These are phyloP conservation scores for Gymnoscopelus braueri DNA, from an alignment of 2,797 vertebrate genomes.

Conservation along the genomic window DNA sequence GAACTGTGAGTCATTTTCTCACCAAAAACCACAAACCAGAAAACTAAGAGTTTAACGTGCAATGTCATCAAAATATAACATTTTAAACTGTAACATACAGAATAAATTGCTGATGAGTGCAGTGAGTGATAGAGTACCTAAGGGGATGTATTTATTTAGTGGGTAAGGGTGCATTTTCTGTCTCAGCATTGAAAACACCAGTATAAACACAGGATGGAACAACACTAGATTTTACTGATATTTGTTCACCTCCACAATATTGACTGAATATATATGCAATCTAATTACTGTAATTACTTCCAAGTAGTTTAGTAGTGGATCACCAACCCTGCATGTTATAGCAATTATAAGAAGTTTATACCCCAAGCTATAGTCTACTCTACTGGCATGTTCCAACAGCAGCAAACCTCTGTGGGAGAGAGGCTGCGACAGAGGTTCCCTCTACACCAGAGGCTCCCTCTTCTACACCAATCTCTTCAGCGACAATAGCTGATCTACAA, in stretches of 20 bases:
- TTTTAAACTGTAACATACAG: conserved; percentile 37
- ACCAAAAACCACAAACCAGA: conserved; percentile 5
- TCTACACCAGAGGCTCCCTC: too few species aligned
- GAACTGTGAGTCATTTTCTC: too few species aligned
- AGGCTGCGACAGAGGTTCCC: too few species aligned
- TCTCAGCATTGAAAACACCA: conserved; percentile 58
- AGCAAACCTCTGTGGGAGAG: too few species aligned
- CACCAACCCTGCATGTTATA: too few species aligned
- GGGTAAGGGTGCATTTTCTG: conserved; percentile 35
- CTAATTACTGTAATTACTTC: too few species aligned
- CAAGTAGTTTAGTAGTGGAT: too few species aligned
- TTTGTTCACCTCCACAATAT: conserved; percentile 62
- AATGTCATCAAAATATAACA: conserved; percentile 35
- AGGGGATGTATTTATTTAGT: conserved; percentile 31
- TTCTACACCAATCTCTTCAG: too few species aligned
- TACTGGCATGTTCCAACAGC: too few species aligned
- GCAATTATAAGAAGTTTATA: too few species aligned
- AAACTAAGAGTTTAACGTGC: conserved; percentile 8
- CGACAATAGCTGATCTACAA: too few species aligned
- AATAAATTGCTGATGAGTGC: conserved; percentile 44
- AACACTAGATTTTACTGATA: conserved; percentile 46
- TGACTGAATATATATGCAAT: background rate
- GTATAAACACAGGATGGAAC: conserved; percentile 47
- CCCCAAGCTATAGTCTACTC: too few species aligned
- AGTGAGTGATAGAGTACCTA: conserved; percentile 43